These are phyloP conservation scores for Drosophila bunnanda DNA, from an alignment of 2,888 invertebrate species.

Conservation along the genomic window DNA sequence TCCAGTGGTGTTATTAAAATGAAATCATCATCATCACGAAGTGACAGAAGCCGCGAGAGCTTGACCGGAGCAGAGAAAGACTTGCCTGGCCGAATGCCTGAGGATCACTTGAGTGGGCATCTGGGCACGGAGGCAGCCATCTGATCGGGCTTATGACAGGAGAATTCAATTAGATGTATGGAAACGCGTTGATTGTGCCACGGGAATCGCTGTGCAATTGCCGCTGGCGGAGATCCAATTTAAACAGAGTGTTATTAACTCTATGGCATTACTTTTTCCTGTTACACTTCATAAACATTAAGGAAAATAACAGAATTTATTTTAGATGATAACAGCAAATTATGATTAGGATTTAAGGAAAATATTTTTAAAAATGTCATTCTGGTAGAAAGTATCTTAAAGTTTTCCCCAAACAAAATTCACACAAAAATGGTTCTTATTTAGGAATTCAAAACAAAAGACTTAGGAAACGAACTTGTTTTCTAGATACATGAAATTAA, in stretches of 20 bases:
- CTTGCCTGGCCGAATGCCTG: constrained; percentile 26
- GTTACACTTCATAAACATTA: background rate
- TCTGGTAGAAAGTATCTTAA: background rate
- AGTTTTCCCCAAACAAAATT: too few species aligned
- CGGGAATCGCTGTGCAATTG: constrained; percentile 13
- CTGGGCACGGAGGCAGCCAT: constrained; percentile 29
- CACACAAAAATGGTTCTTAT: too few species aligned
- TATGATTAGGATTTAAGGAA: background rate
- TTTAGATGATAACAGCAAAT: background rate
- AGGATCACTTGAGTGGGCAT: constrained; percentile 43
- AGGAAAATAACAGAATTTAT: background rate
- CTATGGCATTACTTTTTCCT: background rate
- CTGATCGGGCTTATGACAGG: constrained; percentile 68
- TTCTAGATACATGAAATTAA: background rate
- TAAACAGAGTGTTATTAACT: constrained; percentile 6
- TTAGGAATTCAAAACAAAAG: constrained; percentile 24
- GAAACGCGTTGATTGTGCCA: constrained; percentile 39
- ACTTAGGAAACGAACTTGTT: constrained; percentile 50
- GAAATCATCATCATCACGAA: constrained; percentile 83
- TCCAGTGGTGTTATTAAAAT: constrained; percentile 82
- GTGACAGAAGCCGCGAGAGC: constrained; percentile 60
- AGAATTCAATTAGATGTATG: constrained; percentile 67
- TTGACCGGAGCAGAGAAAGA: constrained; percentile 23
- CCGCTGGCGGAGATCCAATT: constrained; percentile 13
- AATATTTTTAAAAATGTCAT: background rate